Evolutionary conservation across 2,797 vertebrate species (phyloP), one percentile per base, ranked within the genome.

Genomic region (Craterocephalus amniculus): DNA sequence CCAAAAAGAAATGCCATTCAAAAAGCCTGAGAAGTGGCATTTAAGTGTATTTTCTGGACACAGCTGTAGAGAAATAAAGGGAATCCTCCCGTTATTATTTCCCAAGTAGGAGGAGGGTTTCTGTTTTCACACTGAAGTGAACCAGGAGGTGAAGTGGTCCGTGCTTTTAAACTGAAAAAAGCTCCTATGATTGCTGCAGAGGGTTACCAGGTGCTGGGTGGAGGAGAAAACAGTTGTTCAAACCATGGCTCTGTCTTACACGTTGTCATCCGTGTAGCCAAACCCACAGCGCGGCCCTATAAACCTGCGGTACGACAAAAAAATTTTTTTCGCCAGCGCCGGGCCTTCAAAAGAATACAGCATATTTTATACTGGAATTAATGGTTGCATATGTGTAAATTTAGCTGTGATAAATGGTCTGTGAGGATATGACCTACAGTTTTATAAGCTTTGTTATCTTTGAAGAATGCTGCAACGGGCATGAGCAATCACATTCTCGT

Each of bases 401-500:
- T 75, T 76, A 70, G 59, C 49, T 29, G 54, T 12, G 67, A 74
- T 76, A 76, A 79, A 74, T 70, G 26, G 66, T 70, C 71, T 77
- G 32, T 13, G 51, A 90, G 80, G 81, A 85, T 75, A 63, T 78
- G 84, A 91, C 83, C 74, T 74, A 35, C 51, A 63, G 71, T 83
- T 90, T 88, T 87, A 90, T 57, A 64, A 74, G 85, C 63, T 69
- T 78, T 22, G 67, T 81, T 84, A 88, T 84, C 64, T 71, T 67
- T 31, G 13, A 87, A 80, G 78, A 87, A 90, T 87, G 83, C 67
- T 35, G 60, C 69, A 80, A 70, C 63, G 63, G 84, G 74, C 61
- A 57, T 89, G 90, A 92, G 80, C 78, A 83, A 89, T 88, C 75
- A 20, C 77, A 67, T 71, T 80, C 62, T 72, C 70, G 74, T 86